Percentiles rank a stretch among this genome's conserved stretches.
Conservation (phyloP, 2,113 vertebrate species). For the Poicephalus meyeri region DNA sequence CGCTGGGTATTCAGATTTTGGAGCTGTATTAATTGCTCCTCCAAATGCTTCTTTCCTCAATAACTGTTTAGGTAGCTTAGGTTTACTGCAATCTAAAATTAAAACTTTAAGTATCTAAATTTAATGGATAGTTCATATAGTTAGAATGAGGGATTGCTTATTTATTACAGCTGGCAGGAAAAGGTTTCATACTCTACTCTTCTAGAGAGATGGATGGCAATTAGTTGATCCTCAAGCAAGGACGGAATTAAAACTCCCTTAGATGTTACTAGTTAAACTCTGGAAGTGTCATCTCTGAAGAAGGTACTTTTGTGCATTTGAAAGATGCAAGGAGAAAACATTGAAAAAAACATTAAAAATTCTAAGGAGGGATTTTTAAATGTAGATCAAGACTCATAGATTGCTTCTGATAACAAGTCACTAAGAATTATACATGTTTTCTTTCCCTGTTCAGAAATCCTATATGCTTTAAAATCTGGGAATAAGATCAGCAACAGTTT, state of each 20-base stretch:
- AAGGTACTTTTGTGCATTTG: neutral
- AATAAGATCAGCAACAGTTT: neutral
- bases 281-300: neutral
- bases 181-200: neutral
- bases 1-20: neutral
- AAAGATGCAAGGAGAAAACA: neutral
- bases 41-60: neutral
- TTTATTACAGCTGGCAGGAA: neutral
- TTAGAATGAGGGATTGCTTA: neutral
- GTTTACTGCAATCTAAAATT: neutral
- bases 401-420: neutral
- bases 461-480: neutral
- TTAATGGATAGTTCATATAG: neutral
- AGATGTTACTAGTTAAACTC: neutral
- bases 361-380: neutral
- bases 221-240: neutral
- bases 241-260: neutral
- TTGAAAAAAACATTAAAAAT: neutral
- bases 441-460: neutral
- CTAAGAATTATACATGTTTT: neutral
- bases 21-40: neutral
- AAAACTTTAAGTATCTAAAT: neutral
- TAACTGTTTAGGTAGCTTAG: neutral
- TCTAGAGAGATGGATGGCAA: neutral
- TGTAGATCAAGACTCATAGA: neutral